Percentiles rank a stretch among this genome's conserved stretches.
Evolutionary conservation across 2,113 vertebrate genomes (phyloP).

Genomic region (Cheirogaleus medius): DNA sequence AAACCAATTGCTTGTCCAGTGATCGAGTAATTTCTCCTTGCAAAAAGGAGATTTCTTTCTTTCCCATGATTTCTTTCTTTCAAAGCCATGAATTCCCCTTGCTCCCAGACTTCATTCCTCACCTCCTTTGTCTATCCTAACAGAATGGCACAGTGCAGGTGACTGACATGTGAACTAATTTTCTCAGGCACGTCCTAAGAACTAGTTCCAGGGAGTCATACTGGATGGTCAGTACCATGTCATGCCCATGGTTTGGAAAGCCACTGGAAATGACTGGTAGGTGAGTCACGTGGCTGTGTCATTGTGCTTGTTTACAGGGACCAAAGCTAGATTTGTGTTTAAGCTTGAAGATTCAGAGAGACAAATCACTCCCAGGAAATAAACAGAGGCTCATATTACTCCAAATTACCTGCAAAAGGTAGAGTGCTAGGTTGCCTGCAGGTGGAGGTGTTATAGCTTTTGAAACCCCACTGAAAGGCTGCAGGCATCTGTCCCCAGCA

Average conservation of each 20-base stretch:
- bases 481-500: neutral
- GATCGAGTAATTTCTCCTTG: neutral
- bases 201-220: neutral
- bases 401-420: neutral
- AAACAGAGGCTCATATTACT: neutral
- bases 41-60: neutral
- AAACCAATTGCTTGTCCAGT: neutral
- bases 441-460: neutral
- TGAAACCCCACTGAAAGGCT: neutral
- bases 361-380: neutral
- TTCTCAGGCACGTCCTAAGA: neutral
- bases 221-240: neutral
- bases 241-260: slow-evolving; percentile 29
- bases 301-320: slow-evolving; percentile 1
- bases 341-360: neutral
- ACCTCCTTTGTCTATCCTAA: neutral
- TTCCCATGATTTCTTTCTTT: neutral
- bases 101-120: neutral
- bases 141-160: neutral
- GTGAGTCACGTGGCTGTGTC: slow-evolving; percentile 45
- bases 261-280: neutral
- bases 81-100: neutral
- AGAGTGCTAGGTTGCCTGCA: neutral
- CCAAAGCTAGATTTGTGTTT: slow-evolving; percentile 15
- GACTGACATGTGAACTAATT: neutral